These are phyloP conservation scores for Phalanger gymnotis DNA, from an alignment of 2,797 vertebrate species.

Conservation along the genomic window DNA sequence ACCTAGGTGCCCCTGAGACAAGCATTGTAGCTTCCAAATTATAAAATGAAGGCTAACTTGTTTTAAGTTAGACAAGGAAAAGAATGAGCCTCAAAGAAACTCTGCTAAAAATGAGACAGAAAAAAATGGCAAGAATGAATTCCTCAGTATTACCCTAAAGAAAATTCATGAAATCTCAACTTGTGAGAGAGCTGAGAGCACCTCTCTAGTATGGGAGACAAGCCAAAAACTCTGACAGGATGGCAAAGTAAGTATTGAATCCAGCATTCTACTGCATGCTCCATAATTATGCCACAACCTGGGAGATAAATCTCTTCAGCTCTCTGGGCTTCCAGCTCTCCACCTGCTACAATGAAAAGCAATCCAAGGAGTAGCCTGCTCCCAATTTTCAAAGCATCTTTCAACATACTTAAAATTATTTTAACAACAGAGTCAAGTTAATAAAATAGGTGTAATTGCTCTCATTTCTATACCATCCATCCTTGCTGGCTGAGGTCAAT, in stretches of 20 bases:
- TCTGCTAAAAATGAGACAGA: background rate
- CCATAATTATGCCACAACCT: constrained; percentile 4
- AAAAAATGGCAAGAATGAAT: background rate
- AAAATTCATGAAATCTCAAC: constrained; percentile 34
- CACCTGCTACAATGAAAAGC: background rate
- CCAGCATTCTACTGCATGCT: background rate
- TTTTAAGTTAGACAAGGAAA: background rate
- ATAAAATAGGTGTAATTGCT: background rate
- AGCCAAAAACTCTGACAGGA: background rate
- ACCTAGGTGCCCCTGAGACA: background rate
- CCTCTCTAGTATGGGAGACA: background rate
- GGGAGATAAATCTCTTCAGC: background rate
- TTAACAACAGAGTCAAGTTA: background rate
- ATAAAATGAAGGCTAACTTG: background rate
- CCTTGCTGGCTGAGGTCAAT: background rate
- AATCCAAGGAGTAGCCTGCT: background rate
- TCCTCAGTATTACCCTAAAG: background rate
- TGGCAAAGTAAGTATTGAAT: background rate
- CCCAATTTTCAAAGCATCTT: background rate
- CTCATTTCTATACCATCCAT: background rate
- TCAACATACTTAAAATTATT: background rate
- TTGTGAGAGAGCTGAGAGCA: background rate
- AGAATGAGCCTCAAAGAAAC: constrained; percentile 21
- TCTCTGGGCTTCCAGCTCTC: background rate
- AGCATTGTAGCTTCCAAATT: background rate